Conservation (phyloP, 2,113 vertebrate genomes). For the Patagioenas fasciata region DNA sequence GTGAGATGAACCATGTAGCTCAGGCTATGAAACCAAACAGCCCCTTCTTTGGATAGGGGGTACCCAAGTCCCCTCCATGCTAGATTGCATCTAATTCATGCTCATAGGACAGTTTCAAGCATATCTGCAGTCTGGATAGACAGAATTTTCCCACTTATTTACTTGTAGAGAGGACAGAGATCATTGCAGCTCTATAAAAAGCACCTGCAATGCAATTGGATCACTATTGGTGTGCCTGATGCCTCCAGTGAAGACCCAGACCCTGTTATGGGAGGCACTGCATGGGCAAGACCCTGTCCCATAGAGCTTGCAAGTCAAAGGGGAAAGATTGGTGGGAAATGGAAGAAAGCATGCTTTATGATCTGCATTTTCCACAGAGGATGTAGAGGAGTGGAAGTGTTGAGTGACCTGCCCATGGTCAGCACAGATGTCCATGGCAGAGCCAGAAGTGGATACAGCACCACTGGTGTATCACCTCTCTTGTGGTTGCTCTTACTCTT, state of each 20-base stretch:
- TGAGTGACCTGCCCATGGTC: background rate
- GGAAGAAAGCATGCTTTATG: background rate
- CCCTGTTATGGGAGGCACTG: accelerated
- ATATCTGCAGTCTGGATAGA: background rate
- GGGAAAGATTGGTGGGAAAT: background rate
- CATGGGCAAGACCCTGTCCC: background rate
- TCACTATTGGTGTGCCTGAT: background rate
- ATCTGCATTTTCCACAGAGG: background rate
- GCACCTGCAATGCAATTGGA: background rate
- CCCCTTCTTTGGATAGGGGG: background rate
- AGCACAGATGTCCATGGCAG: background rate
- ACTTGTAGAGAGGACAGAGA: background rate
- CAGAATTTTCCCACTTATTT: background rate
- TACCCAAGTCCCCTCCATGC: background rate
- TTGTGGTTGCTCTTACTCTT: background rate
- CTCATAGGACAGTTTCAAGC: background rate
- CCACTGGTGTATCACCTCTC: background rate
- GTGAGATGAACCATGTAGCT: background rate
- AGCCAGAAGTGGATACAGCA: background rate
- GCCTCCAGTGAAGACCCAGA: background rate
- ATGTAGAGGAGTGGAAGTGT: background rate
- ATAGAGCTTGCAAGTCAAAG: background rate
- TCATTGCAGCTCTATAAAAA: background rate
- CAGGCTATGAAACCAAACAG: background rate
- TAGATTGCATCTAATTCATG: background rate